Conservation (phyloP, 2,888 invertebrate genomes). For the Orthosia incerta region DNA sequence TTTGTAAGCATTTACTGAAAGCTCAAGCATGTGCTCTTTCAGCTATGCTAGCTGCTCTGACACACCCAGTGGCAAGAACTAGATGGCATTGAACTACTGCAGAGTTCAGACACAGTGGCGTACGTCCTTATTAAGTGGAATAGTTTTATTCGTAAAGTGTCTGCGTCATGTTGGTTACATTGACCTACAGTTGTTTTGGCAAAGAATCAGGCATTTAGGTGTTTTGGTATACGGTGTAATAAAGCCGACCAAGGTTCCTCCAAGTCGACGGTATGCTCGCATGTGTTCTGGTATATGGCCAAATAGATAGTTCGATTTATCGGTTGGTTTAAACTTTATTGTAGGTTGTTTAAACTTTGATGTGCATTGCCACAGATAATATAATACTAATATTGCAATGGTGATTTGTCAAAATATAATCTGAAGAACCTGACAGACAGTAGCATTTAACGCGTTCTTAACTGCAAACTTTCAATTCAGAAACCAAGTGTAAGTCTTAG, state of each 20-base stretch:
- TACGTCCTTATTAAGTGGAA: conserved; percentile 29
- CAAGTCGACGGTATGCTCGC: not conserved
- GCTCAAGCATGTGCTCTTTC: too few relatives aligned
- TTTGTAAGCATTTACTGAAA: too few relatives aligned
- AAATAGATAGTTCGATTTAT: not conserved
- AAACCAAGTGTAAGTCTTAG: too few relatives aligned
- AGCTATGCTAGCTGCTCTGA: too few relatives aligned
- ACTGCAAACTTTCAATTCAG: too few relatives aligned
- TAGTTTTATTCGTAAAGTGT: conserved; percentile 32
- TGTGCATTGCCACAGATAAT: too few relatives aligned
- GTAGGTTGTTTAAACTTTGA: not conserved
- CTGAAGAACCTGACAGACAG: too few relatives aligned
- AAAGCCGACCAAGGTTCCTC: not conserved
- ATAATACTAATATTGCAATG: too few relatives aligned
- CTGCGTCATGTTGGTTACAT: conserved; percentile 49
- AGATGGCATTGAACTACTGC: conserved; percentile 36
- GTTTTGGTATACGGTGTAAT: conserved; percentile 6
- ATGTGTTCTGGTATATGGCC: not conserved
- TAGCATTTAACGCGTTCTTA: too few relatives aligned
- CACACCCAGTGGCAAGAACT: too few relatives aligned
- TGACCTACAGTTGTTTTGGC: conserved; percentile 56
- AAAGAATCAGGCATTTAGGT: conserved; percentile 5
- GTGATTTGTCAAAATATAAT: too few relatives aligned
- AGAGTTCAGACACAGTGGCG: not conserved
- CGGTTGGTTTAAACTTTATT: not conserved